Percentiles rank a stretch among this genome's conserved stretches.
phyloP scores from a whole-genome alignment of 2,113 vertebrate species.

The Centropus bengalensis region DNA sequence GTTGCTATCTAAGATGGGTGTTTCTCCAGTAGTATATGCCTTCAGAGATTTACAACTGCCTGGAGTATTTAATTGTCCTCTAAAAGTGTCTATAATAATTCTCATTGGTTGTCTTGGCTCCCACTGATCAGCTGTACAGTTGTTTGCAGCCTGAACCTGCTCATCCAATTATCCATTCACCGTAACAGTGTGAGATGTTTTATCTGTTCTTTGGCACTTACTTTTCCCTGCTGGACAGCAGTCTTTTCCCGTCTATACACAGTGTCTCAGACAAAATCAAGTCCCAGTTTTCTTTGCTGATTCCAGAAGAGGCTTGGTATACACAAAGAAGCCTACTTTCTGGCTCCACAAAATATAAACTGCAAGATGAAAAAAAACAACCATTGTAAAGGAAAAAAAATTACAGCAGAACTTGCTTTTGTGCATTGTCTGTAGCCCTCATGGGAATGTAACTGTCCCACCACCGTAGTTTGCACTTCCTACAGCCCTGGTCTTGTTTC shows the following conservation, averaged over 20 bases:
- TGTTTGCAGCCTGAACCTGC: background rate
- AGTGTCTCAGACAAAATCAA: background rate
- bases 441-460: background rate
- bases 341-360: background rate
- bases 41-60: background rate
- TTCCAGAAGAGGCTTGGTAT: background rate
- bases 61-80: background rate
- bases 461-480: background rate
- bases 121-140: background rate
- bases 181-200: background rate
- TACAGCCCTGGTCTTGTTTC: background rate
- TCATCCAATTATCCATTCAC: background rate
- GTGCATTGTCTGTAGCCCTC: background rate
- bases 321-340: background rate
- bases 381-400: background rate
- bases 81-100: constrained; percentile 9
- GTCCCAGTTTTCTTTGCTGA: background rate
- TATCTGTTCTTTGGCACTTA: background rate
- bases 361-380: background rate
- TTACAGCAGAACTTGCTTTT: background rate
- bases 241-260: background rate
- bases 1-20: constrained; percentile 42
- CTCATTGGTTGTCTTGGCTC: background rate
- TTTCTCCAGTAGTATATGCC: constrained; percentile 19
- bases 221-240: background rate